These are phyloP conservation scores for Pediacus dermestoides DNA, from an alignment of 2,888 invertebrate species.

Conservation along the genomic window DNA sequence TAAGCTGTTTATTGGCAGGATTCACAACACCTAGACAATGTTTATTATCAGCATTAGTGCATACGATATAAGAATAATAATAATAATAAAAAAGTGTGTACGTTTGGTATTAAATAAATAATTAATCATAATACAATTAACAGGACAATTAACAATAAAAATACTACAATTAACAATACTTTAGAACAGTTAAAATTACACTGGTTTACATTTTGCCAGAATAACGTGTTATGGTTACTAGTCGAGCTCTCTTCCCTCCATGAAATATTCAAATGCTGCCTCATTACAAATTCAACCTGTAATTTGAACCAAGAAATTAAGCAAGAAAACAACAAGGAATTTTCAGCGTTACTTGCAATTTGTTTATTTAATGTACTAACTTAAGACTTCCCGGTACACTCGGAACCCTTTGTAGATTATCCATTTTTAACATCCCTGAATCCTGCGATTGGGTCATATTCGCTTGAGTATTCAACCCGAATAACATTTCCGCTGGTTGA, in stretches of 20 bases:
- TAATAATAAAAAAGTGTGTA: too few relatives aligned
- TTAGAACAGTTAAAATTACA: conserved; percentile 32
- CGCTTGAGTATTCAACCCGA: conserved; percentile 47
- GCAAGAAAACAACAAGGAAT: too few relatives aligned
- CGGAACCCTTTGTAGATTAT: conserved; percentile 59
- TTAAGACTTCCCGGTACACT: conserved; percentile 74
- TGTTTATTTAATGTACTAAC: conserved; percentile 54
- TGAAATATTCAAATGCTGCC: conserved; percentile 26
- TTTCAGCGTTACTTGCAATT: too few relatives aligned
- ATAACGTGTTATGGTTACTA: conserved; percentile 20
- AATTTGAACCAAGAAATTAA: too few relatives aligned
- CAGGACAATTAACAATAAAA: conserved; percentile 40
- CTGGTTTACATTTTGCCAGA: conserved; percentile 24
- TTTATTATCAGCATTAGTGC: conserved; percentile 26
- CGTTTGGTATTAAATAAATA: conserved; percentile 37
- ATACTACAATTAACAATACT: conserved; percentile 39
- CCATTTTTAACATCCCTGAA: conserved; percentile 39
- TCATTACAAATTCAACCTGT: conserved; percentile 41
- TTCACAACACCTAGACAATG: conserved; percentile 9
- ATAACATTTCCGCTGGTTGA: conserved; percentile 67
- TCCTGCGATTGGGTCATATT: conserved; percentile 56
- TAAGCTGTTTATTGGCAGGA: too few relatives aligned
- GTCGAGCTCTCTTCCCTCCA: conserved; percentile 21
- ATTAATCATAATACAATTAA: conserved; percentile 39
- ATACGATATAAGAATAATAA: conserved; percentile 18